These are phyloP conservation scores for Monochamus alternatus DNA, from an alignment of 2,888 invertebrate genomes.

Conservation along the genomic window DNA sequence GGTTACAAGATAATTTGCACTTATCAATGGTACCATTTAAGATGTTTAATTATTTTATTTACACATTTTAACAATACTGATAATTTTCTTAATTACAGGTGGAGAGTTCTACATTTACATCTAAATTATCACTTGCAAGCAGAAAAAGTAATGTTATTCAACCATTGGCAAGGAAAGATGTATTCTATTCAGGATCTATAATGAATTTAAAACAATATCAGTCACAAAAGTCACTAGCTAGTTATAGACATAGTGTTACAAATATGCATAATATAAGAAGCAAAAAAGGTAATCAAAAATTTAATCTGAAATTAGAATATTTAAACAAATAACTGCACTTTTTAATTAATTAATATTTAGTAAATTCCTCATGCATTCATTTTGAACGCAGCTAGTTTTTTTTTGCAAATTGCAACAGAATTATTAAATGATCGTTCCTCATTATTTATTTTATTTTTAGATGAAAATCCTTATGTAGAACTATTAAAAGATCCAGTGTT, in stretches of 20 bases:
- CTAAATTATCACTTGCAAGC: conserved; percentile 75
- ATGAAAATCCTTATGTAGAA: conserved; percentile 71
- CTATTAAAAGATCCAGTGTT: conserved; percentile 92
- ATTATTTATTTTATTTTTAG: conserved; percentile 27
- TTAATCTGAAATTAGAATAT: no score
- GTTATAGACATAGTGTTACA: conserved; percentile 89
- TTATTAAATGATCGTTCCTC: background rate
- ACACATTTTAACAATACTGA: no score
- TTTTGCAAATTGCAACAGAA: no score
- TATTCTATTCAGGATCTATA: conserved; percentile 97
- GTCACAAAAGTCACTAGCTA: conserved; percentile 91
- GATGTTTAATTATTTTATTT: no score
- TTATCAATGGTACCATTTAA: no score
- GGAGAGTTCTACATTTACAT: conserved; percentile 80
- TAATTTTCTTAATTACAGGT: conserved; percentile 66
- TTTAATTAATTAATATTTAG: no score
- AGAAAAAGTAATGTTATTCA: conserved; percentile 78
- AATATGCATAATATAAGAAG: conserved; percentile 11
- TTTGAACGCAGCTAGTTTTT: no score
- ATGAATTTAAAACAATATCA: conserved; percentile 94
- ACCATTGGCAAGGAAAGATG: conserved; percentile 95
- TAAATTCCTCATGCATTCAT: no score
- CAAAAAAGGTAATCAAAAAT: background rate
- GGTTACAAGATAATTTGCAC: no score
- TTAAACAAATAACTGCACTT: no score